phyloP scores from a whole-genome alignment of 2,888 invertebrate species.

The Chrysodeixis includens region DNA sequence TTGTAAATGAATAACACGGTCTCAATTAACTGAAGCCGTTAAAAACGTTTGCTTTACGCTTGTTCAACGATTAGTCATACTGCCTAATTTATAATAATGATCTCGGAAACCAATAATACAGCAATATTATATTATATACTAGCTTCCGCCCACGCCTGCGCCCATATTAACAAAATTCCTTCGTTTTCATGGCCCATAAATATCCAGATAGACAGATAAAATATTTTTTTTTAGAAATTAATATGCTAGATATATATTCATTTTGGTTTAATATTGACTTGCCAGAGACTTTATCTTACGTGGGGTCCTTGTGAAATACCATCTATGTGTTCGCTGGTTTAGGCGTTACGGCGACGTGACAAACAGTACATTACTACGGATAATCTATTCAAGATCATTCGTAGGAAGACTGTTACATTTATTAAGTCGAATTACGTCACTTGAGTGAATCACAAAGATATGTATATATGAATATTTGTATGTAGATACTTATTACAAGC shows the following conservation, averaged over 20 bases:
- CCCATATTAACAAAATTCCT: neutral
- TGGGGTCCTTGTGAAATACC: neutral
- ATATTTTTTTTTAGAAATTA: too few species aligned
- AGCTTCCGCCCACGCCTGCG: neutral
- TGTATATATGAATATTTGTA: neutral
- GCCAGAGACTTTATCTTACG: too few species aligned
- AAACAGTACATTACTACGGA: constrained; percentile 4
- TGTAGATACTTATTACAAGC: neutral
- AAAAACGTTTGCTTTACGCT: neutral
- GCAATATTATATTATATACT: neutral
- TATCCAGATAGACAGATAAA: neutral
- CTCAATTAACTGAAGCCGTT: constrained; percentile 6
- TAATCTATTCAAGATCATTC: constrained; percentile 7
- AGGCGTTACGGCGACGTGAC: constrained; percentile 1
- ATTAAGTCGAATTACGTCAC: constrained; percentile 2
- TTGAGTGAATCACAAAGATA: constrained; percentile 5
- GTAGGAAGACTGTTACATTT: neutral
- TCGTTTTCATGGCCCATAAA: neutral
- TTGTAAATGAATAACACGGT: constrained; percentile 40
- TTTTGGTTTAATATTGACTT: too few species aligned
- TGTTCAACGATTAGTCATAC: constrained; percentile 28
- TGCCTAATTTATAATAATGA: constrained; percentile 32
- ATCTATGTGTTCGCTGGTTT: neutral
- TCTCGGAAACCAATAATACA: constrained; percentile 22
- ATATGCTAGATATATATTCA: too few species aligned